Base-by-base conservation (phyloP, 2,888 invertebrate species). In the Tenthredo livida region DNA sequence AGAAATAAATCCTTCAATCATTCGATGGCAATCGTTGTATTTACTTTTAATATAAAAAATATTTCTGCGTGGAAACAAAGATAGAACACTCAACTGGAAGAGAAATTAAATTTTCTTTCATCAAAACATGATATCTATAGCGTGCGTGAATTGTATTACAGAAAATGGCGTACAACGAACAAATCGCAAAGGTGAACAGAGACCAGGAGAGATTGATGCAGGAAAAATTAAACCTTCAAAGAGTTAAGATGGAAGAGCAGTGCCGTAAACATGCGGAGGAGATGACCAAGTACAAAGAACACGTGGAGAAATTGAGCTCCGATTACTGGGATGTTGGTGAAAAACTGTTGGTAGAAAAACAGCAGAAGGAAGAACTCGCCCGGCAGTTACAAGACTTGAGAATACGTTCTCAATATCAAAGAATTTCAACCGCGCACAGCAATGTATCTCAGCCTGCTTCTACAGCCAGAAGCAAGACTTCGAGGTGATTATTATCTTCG, bases 241-340 rank as follows among this genome's bases (percentile, higher is more conserved):
- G 88, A 75, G 85, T 29, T 72, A 92, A 91, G 88, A 91, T 92
- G 90, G 92, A 91, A 85, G 88, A 89, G 70, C 93, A 91, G 83
- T 93, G 90, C 85, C 90, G 88, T 65, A 93, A 90, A 85, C 92
- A 91, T 80, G 89, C 90, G 4, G 91, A 92, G 25, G 93, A 93
- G 84, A 89, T 93, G 82, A 89, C 93, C n/a, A 94, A 94, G 84
- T 94, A 95, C 29, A 94, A 94, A 73, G 94, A 94, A n/a, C 95
- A 95, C 85, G 94, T 94, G 88, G 92, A 92, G 89, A 93, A 88
- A 25, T 89, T 96, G 82, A 95, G 95, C 10, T 93, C 94, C 0
- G 95, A 96, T 89, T 92, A 95, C 85, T 96, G 96, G 96, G 94
- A 93, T 58, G 94, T 96, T 0, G 95, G 95, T 0, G 96, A 96